A percentile compares a stretch with the other conserved stretches of the same genome.
These are phyloP conservation scores for Poeciliopsis turneri DNA, from an alignment of 2,797 vertebrate genomes.

Conservation along the genomic window DNA sequence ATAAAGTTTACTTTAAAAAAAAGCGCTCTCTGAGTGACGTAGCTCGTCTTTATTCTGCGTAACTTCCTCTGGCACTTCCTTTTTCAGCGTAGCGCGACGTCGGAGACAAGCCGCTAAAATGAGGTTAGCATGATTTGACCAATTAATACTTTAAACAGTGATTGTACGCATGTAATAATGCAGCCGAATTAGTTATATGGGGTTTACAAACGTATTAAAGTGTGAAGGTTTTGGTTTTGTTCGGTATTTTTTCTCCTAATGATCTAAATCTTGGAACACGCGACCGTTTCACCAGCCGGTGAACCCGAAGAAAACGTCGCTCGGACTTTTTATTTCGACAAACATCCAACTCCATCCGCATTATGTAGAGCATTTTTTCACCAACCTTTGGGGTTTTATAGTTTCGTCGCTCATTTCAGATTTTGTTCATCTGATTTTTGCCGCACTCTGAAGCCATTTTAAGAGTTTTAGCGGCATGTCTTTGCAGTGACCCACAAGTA, in stretches of 20 bases:
- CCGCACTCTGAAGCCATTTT: rapidly evolving
- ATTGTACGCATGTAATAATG: rapidly evolving
- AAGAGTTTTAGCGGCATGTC: rapidly evolving
- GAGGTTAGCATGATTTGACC: slow-evolving; percentile 63
- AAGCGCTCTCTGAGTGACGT: slow-evolving; percentile 3
- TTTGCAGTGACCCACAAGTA: no score
- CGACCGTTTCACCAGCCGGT: slow-evolving; percentile 2
- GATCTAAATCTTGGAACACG: rapidly evolving
- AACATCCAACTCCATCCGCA: slow-evolving; percentile 59
- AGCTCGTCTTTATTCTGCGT: slow-evolving; percentile 61
- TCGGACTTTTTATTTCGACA: rapidly evolving
- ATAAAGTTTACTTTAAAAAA: neutral
- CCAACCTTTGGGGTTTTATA: rapidly evolving
- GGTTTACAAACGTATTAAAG: rapidly evolving
- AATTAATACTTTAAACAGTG: neutral
- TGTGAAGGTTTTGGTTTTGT: rapidly evolving
- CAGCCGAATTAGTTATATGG: rapidly evolving
- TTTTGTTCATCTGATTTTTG: rapidly evolving
- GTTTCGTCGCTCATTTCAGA: rapidly evolving
- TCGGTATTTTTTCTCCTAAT: rapidly evolving
- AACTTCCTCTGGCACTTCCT: slow-evolving; percentile 69
- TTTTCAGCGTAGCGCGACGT: slow-evolving; percentile 70
- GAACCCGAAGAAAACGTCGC: no score
- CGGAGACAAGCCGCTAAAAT: slow-evolving; percentile 64
- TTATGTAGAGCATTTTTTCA: neutral